Percentiles rank a stretch among this genome's conserved stretches.
phyloP scores from a whole-genome alignment of 2,888 invertebrate species.

The Camponotus fellah region DNA sequence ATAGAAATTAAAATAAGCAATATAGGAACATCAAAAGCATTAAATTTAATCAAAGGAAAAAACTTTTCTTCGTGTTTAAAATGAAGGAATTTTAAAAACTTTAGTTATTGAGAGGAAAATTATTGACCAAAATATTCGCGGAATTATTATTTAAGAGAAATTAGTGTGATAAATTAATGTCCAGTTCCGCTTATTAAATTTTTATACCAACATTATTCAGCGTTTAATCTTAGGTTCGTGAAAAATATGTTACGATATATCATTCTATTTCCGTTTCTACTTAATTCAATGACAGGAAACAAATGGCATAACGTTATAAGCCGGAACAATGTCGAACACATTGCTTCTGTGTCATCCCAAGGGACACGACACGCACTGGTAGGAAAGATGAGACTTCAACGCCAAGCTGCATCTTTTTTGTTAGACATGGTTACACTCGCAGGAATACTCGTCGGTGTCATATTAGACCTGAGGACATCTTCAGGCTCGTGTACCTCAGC shows the following conservation, averaged over 20 bases:
- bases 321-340: constrained; percentile 15
- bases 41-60: background rate
- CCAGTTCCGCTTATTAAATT: background rate
- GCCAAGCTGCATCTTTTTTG: constrained; percentile 29
- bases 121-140: background rate
- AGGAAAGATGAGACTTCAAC: constrained; percentile 32
- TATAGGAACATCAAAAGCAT: constrained; percentile 5
- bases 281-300: constrained; percentile 27
- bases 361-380: constrained; percentile 4
- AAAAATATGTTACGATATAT: background rate
- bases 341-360: constrained; percentile 13
- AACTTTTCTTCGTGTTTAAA: background rate
- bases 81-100: background rate
- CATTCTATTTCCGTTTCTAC: background rate
- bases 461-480: constrained; percentile 6
- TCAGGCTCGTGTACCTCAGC: constrained; percentile 9
- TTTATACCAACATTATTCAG: background rate
- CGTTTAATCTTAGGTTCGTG: background rate
- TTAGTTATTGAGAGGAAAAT: background rate
- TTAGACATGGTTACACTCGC: constrained; percentile 25
- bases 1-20: constrained; percentile 7
- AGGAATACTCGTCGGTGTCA: constrained; percentile 10
- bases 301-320: background rate
- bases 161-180: background rate
- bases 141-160: background rate